phyloP scores from a whole-genome alignment of 1,140 invertebrate species.

The Temnothorax nylanderi region DNA sequence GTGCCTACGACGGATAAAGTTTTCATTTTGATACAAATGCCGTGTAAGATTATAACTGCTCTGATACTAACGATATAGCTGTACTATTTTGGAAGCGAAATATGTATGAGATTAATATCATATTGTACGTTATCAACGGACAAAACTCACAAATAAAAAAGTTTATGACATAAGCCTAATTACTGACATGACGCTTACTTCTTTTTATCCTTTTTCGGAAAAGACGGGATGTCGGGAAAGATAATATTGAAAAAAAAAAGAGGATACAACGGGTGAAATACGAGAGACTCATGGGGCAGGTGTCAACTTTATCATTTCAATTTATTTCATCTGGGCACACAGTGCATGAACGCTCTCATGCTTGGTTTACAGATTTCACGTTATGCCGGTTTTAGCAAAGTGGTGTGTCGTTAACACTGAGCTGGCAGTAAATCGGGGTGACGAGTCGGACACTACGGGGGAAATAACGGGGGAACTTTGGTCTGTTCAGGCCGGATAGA shows the following conservation, averaged over 20 bases:
- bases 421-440: constrained; percentile 72
- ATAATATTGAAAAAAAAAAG: neutral
- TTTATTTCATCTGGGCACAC: constrained; percentile 73
- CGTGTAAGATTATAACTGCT: constrained; percentile 4
- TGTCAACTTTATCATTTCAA: constrained; percentile 62
- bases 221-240: neutral
- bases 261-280: neutral
- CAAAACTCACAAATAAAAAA: constrained; percentile 7
- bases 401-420: constrained; percentile 64
- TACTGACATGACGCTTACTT: neutral
- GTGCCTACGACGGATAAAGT: constrained; percentile 10
- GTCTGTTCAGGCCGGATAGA: constrained; percentile 43
- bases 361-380: constrained; percentile 13
- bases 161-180: neutral
- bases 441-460: constrained; percentile 47
- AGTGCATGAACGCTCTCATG: constrained; percentile 73
- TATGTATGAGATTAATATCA: neutral
- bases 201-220: neutral
- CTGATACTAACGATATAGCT: neutral
- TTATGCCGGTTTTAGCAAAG: constrained; percentile 56
- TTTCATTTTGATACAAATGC: constrained; percentile 24
- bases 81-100: neutral
- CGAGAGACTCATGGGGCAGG: neutral
- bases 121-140: constrained; percentile 1
- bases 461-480: constrained; percentile 13